Conservation (phyloP, 2,888 invertebrate genomes). For the Allygus modestus region DNA sequence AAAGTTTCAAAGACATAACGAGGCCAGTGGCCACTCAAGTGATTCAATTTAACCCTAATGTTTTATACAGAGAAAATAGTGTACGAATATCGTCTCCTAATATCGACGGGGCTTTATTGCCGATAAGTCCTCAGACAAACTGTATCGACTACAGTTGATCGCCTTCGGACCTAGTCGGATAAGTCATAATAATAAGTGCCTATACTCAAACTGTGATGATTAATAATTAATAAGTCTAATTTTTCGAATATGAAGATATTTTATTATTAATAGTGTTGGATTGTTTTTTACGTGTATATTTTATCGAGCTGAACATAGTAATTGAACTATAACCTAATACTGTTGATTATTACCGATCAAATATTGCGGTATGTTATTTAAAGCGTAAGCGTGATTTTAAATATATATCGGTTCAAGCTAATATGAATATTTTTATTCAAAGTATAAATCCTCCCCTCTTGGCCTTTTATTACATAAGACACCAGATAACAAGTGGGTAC, state of each 20-base stretch:
- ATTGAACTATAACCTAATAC: background rate
- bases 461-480: no score
- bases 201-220: slow-evolving; percentile 50
- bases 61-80: slow-evolving; percentile 48
- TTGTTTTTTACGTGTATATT: slow-evolving; percentile 21
- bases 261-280: slow-evolving; percentile 31
- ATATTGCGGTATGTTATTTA: background rate
- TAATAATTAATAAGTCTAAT: slow-evolving; percentile 7
- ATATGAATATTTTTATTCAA: no score
- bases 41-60: slow-evolving; percentile 63
- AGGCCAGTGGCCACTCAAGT: slow-evolving; percentile 63
- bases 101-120: slow-evolving; percentile 29
- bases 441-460: no score
- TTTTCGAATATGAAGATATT: background rate
- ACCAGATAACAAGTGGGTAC: no score
- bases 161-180: background rate
- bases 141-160: slow-evolving; percentile 42
- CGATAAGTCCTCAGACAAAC: slow-evolving; percentile 37
- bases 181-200: slow-evolving; percentile 24
- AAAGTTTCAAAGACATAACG: slow-evolving; percentile 42
- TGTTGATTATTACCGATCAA: background rate
- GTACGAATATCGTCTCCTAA: slow-evolving; percentile 26
- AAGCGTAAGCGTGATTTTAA: background rate
- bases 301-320: background rate
- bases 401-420: background rate